A percentile compares a stretch with the other conserved stretches of the same genome.
phyloP scores from a whole-genome alignment of 2,888 invertebrate genomes.

The Diloba caeruleocephala region DNA sequence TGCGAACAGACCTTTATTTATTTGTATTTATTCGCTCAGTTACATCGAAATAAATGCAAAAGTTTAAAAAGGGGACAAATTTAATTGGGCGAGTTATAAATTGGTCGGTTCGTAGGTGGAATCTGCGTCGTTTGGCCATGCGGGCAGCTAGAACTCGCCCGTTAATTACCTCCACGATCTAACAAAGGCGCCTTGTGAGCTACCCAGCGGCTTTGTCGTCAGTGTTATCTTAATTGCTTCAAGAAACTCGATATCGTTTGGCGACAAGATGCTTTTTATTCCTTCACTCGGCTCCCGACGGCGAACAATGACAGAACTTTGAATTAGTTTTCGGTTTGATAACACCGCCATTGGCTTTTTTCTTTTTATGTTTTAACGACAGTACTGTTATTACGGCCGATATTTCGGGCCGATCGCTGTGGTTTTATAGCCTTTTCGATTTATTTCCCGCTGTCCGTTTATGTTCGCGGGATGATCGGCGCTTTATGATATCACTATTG shows the following conservation, averaged over 20 bases:
- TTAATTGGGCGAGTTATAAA: conserved; percentile 45
- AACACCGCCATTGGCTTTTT: conserved; percentile 70
- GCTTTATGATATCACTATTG: conserved; percentile 58
- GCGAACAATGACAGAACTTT: conserved; percentile 85
- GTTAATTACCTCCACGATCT: conserved; percentile 76
- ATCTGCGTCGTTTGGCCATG: conserved; percentile 56
- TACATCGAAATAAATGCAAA: conserved; percentile 31
- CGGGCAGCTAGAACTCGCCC: conserved; percentile 65
- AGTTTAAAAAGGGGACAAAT: conserved; percentile 47
- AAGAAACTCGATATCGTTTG: conserved; percentile 87
- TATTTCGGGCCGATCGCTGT: conserved; percentile 69
- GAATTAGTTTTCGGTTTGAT: conserved; percentile 86
- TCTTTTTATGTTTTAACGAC: conserved; percentile 70
- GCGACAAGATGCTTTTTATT: conserved; percentile 87
- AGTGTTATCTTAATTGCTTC: conserved; percentile 88
- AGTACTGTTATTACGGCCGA: conserved; percentile 69
- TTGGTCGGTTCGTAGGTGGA: conserved; percentile 39
- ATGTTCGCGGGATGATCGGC: conserved; percentile 50
- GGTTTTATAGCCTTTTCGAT: conserved; percentile 68
- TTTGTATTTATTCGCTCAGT: conserved; percentile 27
- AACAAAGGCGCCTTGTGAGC: conserved; percentile 68
- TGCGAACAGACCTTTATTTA: conserved; percentile 37
- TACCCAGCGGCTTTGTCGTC: conserved; percentile 78
- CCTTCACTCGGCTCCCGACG: conserved; percentile 71
- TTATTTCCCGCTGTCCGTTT: conserved; percentile 64